Base-by-base conservation (phyloP, 2,888 invertebrate species). In the Drosophila lacicola region DNA sequence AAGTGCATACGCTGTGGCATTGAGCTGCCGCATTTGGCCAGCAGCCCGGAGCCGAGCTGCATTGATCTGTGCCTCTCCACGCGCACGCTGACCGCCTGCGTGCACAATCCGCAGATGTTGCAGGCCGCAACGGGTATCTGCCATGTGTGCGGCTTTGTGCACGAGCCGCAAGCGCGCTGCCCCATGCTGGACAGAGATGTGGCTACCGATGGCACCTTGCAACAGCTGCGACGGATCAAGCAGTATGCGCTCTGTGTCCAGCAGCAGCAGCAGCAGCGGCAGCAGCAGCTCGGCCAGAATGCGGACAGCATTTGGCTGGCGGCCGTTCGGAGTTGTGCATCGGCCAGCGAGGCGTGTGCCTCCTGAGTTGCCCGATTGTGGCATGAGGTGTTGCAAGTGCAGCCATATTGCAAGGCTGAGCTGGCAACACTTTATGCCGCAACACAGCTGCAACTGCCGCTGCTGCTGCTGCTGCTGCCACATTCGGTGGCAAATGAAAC, bases 401-500 rank as follows among this genome's bases (percentile, higher is more conserved):
- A 39, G 49, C 37, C 54, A 25, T 56, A 54, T 56, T 37, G n/a
- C 37, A 25, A n/a, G 11, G 44, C 42, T 55, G 50, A 19, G 34
- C 45, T 60, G 71, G 61, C 44, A 51, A 51, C 74, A 62, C 54
- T 51, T 51, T 51, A 25, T 51, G 51, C 13, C 33, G 51, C 51
- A 53, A 13, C 29, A 9, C 39, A 14, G 14, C 36, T 41, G 45
- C 39, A 41, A 29, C 19, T 34, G 19, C 41, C 33, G 71, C 10
- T 34, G n/a, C 34, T 44, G 47, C 37, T 6, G 25, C 5, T 41
- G 33, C 14, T 39, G 25, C 53, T 37, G 76, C 19, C 33, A n/a
- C 60, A 42, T 29, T 39, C 51, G 41, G 41, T 47, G 71, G 88
- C 81, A 70, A 85, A 88, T 86, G 89, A 86, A 87, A 87, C 89